Evolutionary conservation across 92 coral and sea anemone genomes (phyloP), one percentile per base, ranked within the genome.

Genomic region (Umimayanthus kanabou): DNA sequence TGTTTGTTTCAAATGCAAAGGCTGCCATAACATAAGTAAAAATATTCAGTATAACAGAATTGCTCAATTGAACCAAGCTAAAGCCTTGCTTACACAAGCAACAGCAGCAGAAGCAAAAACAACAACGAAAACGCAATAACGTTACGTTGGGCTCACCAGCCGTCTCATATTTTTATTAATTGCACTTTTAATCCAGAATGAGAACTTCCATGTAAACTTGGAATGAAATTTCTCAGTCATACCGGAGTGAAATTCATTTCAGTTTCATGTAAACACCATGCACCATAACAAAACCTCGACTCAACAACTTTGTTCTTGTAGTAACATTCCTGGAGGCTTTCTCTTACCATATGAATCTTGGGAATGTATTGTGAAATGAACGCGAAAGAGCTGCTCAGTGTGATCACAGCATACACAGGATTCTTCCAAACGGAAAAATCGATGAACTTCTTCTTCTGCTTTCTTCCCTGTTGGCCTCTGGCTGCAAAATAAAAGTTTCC

Each of bases 301-400:
- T 0, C 39, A 71, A 23, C 30, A 67, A 2, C 30, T 67, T 67
- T 71, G 39, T 0, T 71, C 15, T 28, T 71, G 13, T 25, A 70
- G 39, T 5, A 70, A 71, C 76, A 28, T 71, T 28, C 76, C 42
- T 25, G 76, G 39, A 25, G 40, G 39, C 39, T 20, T 71, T 71
- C 76, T 25, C 76, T 25, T 55, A 80, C 84, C 84, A 80, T 55
- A 16, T 80, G 57, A 55, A 80, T 33, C 70, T 80, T 80, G 71
- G 84, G 84, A 2, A 80, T 80, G 29, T 80, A 80, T 80, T 80
- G 84, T 30, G 84, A 80, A 57, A 80, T 45, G 84, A 53, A 80
- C 20, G 84, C 84, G 18, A 80, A 80, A 13, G 84, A 25, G 6
- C 84, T 80, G 84, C 84, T 80, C 57, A 80, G 29, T 0, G 57